phyloP scores from a whole-genome alignment of 2,888 invertebrate genomes.

The Ptychoptera contaminata region DNA sequence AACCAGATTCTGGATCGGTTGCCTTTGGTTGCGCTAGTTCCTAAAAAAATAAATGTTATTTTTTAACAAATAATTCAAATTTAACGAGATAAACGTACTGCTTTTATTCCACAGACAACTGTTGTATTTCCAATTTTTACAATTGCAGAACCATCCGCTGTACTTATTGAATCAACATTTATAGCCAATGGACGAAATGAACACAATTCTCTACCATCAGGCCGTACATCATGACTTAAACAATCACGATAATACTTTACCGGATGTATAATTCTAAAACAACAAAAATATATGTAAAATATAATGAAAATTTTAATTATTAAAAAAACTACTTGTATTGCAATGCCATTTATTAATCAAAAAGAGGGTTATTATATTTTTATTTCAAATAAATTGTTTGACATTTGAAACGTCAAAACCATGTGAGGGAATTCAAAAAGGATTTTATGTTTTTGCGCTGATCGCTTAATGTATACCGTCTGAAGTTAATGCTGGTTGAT shows the following conservation, averaged over 20 bases:
- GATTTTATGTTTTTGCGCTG: too few species aligned
- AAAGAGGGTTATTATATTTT: background rate
- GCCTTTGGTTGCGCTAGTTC: constrained; percentile 60
- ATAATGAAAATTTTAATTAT: background rate
- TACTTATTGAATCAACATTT: constrained; percentile 43
- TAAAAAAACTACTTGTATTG: constrained; percentile 1
- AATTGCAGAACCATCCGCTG: constrained; percentile 60
- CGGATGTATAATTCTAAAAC: constrained; percentile 54
- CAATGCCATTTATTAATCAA: background rate
- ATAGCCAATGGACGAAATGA: constrained; percentile 51
- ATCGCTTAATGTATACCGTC: too few species aligned
- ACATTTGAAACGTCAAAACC: background rate
- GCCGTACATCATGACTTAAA: constrained; percentile 49
- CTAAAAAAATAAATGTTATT: constrained; percentile 29
- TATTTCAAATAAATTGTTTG: background rate
- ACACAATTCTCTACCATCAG: constrained; percentile 59
- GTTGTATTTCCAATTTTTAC: constrained; percentile 70
- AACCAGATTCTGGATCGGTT: constrained; percentile 54
- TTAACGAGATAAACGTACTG: constrained; percentile 37
- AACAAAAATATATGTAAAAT: background rate
- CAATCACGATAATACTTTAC: constrained; percentile 61
- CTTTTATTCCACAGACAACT: constrained; percentile 72
- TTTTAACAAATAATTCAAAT: background rate
- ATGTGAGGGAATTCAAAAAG: background rate
- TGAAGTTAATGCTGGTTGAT: too few species aligned